These are phyloP conservation scores for Polyommatus icarus DNA, from an alignment of 2,888 invertebrate species.

Conservation along the genomic window DNA sequence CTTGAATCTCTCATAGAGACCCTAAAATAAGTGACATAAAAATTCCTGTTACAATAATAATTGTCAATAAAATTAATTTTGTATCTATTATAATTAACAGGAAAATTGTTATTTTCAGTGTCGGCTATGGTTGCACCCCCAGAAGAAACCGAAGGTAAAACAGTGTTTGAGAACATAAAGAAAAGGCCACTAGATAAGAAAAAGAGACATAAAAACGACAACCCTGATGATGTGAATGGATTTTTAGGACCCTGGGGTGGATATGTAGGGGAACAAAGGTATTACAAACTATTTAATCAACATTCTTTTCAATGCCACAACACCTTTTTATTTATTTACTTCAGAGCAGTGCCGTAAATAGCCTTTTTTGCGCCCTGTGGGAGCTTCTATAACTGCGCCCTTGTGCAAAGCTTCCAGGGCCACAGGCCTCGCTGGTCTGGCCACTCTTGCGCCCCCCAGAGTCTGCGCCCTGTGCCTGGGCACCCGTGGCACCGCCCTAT, in stretches of 20 bases:
- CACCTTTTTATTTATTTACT: too few relatives aligned
- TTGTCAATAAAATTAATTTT: not conserved
- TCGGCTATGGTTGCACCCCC: constrained; percentile 84
- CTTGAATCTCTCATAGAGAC: too few relatives aligned
- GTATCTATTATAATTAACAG: not conserved
- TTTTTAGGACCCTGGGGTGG: constrained; percentile 99
- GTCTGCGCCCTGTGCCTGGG: too few relatives aligned
- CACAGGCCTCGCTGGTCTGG: too few relatives aligned
- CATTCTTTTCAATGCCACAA: too few relatives aligned
- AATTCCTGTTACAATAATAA: not conserved
- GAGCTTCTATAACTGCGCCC: too few relatives aligned
- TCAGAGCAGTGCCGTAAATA: too few relatives aligned
- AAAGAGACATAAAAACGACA: constrained; percentile 92
- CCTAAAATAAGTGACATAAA: too few relatives aligned
- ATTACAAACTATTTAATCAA: constrained; percentile 43
- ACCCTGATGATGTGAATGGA: constrained; percentile 95
- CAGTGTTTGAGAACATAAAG: constrained; percentile 93
- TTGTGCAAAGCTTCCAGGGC: too few relatives aligned
- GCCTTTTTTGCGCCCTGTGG: too few relatives aligned
- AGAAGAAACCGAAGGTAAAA: constrained; percentile 88
- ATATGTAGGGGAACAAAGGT: constrained; percentile 91
- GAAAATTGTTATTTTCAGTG: constrained; percentile 49
- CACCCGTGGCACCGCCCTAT: too few relatives aligned
- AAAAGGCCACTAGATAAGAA: constrained; percentile 87
- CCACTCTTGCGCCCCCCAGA: too few relatives aligned